Evolutionary conservation across 2,113 vertebrate species (phyloP).

Genomic region (Cisticola juncidis): DNA sequence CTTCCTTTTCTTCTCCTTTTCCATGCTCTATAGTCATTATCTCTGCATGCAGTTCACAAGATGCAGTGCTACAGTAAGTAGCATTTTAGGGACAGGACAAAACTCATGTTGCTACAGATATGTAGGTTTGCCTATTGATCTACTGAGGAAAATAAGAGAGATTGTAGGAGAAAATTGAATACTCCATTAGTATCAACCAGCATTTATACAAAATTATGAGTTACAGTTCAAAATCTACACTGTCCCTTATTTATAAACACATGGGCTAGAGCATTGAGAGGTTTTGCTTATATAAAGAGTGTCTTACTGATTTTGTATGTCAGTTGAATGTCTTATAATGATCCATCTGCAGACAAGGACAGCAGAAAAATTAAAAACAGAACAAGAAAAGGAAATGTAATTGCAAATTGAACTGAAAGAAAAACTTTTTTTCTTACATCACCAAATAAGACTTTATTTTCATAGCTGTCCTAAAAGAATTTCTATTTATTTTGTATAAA

Average conservation of each 20-base stretch:
- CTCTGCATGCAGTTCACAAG: neutral
- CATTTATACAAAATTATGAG: conserved; percentile 8
- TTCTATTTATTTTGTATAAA: neutral
- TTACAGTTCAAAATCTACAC: neutral
- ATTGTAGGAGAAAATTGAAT: neutral
- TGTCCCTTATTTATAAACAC: neutral
- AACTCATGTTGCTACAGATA: neutral
- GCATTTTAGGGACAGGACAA: neutral
- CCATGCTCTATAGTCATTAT: neutral
- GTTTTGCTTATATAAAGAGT: neutral
- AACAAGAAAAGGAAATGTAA: neutral
- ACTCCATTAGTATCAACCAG: neutral
- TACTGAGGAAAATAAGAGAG: neutral
- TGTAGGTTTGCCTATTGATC: neutral
- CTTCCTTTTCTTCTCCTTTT: neutral
- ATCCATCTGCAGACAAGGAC: neutral
- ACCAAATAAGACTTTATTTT: neutral
- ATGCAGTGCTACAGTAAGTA: neutral
- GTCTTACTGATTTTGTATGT: neutral
- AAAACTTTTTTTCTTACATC: neutral
- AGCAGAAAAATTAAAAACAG: neutral
- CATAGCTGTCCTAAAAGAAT: neutral
- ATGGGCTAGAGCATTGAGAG: neutral
- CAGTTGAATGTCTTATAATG: neutral
- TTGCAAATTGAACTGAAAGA: neutral